Conservation (phyloP, 2,888 invertebrate species). For the Chrysomela aeneicollis region DNA sequence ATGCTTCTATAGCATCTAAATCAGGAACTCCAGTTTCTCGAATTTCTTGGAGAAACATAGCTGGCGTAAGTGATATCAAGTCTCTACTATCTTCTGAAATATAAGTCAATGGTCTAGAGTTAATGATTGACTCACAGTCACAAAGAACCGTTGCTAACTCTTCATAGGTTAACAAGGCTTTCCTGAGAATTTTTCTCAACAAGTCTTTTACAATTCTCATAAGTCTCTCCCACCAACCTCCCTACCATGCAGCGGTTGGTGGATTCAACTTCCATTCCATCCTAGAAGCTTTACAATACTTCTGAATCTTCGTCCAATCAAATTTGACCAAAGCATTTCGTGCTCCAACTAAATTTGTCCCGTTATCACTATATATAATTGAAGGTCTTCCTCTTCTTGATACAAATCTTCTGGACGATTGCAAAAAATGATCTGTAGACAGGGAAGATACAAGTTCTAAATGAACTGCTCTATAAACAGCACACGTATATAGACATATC, state of each 20-base stretch:
- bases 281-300: background rate
- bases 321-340: background rate
- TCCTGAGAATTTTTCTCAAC: background rate
- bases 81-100: background rate
- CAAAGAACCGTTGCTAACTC: conserved; percentile 10
- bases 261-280: background rate
- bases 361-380: conserved; percentile 3
- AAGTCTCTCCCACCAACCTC: conserved; percentile 6
- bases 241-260: background rate
- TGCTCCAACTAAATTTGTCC: conserved; percentile 6
- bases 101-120: conserved; percentile 20
- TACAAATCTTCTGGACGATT: conserved; percentile 1
- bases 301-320: background rate
- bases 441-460: conserved; percentile 2
- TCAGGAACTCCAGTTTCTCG: conserved; percentile 20
- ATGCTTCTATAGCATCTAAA: conserved; percentile 12
- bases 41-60: conserved; percentile 12
- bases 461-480: background rate
- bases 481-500: background rate
- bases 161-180: conserved; percentile 3
- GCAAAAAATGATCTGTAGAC: background rate
- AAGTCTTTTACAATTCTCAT: background rate
- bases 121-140: conserved; percentile 12
- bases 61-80: conserved; percentile 5
- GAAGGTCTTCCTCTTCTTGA: conserved; percentile 3